These are phyloP conservation scores for Idaea biselata DNA, from an alignment of 2,888 invertebrate species.

Conservation along the genomic window DNA sequence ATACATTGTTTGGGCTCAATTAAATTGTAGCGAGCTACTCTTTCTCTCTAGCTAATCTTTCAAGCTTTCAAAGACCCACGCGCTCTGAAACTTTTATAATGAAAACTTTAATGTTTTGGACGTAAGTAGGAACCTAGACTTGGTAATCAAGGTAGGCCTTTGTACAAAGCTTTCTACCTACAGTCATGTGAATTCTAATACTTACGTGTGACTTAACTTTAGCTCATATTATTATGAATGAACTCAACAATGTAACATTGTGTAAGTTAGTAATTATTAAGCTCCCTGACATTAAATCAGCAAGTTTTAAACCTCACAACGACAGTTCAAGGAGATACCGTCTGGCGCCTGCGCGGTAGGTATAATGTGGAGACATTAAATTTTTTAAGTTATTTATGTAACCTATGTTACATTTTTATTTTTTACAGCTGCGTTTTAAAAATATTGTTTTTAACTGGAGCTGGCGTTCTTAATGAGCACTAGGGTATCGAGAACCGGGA, in stretches of 20 bases:
- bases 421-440: conserved; percentile 69
- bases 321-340: conserved; percentile 61
- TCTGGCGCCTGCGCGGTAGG: conserved; percentile 46
- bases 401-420: conserved; percentile 58
- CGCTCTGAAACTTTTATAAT: too few species aligned
- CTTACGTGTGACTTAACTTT: background rate
- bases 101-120: too few species aligned
- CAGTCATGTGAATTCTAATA: too few species aligned
- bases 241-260: conserved; percentile 10
- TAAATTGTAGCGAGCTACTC: too few species aligned
- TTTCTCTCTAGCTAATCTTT: too few species aligned
- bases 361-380: conserved; percentile 31
- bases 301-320: conserved; percentile 52
- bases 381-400: conserved; percentile 24
- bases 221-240: conserved; percentile 17
- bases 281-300: conserved; percentile 62
- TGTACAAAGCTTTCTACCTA: too few species aligned
- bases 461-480: too few species aligned
- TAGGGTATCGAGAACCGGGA: too few species aligned
- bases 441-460: conserved; percentile 21
- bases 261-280: conserved; percentile 16
- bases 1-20: too few species aligned
- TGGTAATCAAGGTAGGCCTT: too few species aligned
- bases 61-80: too few species aligned
- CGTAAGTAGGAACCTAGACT: too few species aligned